Base-by-base conservation (phyloP, 2,888 invertebrate genomes). In the Hedya salicella region DNA sequence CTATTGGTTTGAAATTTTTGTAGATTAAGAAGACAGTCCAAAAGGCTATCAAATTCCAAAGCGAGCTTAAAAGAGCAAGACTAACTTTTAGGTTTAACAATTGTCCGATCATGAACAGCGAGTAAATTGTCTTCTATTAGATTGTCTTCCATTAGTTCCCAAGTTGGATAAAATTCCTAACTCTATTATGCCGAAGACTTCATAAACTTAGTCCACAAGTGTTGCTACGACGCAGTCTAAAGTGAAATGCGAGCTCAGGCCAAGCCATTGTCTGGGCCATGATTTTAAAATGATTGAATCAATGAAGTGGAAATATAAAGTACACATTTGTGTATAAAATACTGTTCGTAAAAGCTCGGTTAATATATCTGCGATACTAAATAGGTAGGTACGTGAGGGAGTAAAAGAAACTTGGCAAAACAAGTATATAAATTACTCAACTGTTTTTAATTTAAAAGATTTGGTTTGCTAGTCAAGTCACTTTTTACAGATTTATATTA, bases 291-390 rank as follows among this genome's bases (percentile, higher is more conserved):
- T 61, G 53, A 66, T 49, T 21, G 32, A 61, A 49, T 54, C 61
- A 61, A 54, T 54, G 53, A 61, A 66, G 40, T 66, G 48, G 66
- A 66, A 66, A 61, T 61, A 61, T 54, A 61, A 66, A 66, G 53
- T 42, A 54, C 48, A 66, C 61, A 54, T 61, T 54, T 60, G 25
- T 46, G 46, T 53, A 46, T 52, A 60, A 65, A 63, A 60, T 44
- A 32, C 32, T 14, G 32, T 42, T 17, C 17, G 32, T 44, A 30
- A 48, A 48, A 57, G 44, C 32, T 19, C 17, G 32, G 44, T 17
- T 19, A 57, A 16, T 56, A 42, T 30, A 57, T 57, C 30, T 57
- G 30, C n/a, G 46, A 19, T 46, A 46, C 19, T 30, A 30, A 57
- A 57, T 57, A 57, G 44, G 25, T 56, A 30, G 56, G 16, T 42